A percentile compares a stretch with the other conserved stretches of the same genome.
phyloP scores from a whole-genome alignment of 2,888 invertebrate genomes.

The Nomada hirtipes region DNA sequence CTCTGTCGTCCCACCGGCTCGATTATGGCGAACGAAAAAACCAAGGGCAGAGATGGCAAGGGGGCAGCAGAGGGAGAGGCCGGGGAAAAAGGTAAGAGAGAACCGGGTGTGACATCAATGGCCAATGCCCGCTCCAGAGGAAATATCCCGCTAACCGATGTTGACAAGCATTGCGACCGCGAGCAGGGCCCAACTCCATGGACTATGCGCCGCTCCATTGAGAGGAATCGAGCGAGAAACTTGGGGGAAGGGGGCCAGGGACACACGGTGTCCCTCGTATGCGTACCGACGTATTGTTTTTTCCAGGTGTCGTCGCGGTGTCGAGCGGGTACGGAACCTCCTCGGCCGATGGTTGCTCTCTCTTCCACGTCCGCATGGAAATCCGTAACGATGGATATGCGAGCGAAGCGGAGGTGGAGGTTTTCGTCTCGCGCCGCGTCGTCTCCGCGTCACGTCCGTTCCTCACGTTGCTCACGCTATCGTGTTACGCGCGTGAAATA shows the following conservation, averaged over 20 bases:
- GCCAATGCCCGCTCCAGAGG: conserved; percentile 82
- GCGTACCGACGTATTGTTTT: conserved; percentile 73
- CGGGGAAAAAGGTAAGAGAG: conserved; percentile 41
- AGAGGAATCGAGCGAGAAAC: conserved; percentile 63
- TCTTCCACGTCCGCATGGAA: conserved; percentile 61
- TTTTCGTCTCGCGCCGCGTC: conserved; percentile 11
- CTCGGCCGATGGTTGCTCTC: conserved; percentile 36
- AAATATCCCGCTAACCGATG: conserved; percentile 83
- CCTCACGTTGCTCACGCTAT: conserved; percentile 54
- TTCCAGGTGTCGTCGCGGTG: conserved; percentile 64
- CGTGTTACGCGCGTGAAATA: conserved; percentile 67
- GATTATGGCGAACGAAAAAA: conserved; percentile 44
- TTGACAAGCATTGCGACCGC: conserved; percentile 82
- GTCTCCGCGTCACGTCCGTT: conserved; percentile 10
- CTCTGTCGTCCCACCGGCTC: conserved; percentile 40
- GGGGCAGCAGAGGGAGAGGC: not conserved
- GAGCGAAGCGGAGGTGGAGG: conserved; percentile 5
- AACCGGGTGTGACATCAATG: conserved; percentile 80
- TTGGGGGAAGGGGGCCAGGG: conserved; percentile 21
- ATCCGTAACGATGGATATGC: conserved; percentile 60
- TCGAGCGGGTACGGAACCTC: conserved; percentile 37
- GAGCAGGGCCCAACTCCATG: conserved; percentile 56
- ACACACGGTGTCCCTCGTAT: conserved; percentile 37
- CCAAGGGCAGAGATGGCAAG: conserved; percentile 27
- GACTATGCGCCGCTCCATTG: conserved; percentile 56